Evolutionary conservation across 2,797 vertebrate genomes (phyloP).

Genomic region (Enteromius mattozi): DNA sequence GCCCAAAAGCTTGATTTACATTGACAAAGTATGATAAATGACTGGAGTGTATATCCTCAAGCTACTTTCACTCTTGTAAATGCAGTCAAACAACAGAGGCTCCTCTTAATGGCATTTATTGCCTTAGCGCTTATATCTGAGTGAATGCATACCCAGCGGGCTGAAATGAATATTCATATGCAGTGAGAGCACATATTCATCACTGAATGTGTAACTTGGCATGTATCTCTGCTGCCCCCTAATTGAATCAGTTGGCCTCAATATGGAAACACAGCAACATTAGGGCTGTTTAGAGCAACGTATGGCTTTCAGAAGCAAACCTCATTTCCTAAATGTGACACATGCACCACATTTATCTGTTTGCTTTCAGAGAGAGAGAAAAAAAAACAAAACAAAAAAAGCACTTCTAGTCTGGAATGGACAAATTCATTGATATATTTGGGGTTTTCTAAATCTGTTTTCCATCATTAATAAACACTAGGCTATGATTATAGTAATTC

Average conservation of each 20-base stretch:
- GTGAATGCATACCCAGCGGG: slow-evolving; percentile 63
- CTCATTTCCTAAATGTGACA: slow-evolving; percentile 29
- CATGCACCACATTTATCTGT: background rate
- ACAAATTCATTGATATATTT: background rate
- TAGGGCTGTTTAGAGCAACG: slow-evolving; percentile 56
- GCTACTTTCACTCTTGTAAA: slow-evolving; percentile 46
- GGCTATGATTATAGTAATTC: background rate
- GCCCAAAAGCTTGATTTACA: slow-evolving; percentile 65
- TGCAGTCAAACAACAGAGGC: slow-evolving; percentile 37
- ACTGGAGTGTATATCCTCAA: slow-evolving; percentile 45
- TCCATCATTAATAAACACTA: background rate
- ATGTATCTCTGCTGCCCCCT: slow-evolving; percentile 59
- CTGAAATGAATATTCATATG: slow-evolving; percentile 73
- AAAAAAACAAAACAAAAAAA: background rate
- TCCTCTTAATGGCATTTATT: slow-evolving; percentile 43
- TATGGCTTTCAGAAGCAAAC: slow-evolving; percentile 26
- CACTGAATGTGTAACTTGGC: slow-evolving; percentile 61
- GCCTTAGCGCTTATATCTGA: slow-evolving; percentile 54
- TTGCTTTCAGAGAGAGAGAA: background rate
- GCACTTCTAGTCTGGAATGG: background rate
- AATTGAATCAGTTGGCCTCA: slow-evolving; percentile 60
- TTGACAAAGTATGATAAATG: slow-evolving; percentile 64
- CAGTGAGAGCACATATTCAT: slow-evolving; percentile 63
- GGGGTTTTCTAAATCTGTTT: background rate
- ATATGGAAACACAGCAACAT: slow-evolving; percentile 66